Percentiles rank a stretch among this genome's conserved stretches.
phyloP scores from a whole-genome alignment of 2,113 vertebrate genomes.

The Saccopteryx bilineata region DNA sequence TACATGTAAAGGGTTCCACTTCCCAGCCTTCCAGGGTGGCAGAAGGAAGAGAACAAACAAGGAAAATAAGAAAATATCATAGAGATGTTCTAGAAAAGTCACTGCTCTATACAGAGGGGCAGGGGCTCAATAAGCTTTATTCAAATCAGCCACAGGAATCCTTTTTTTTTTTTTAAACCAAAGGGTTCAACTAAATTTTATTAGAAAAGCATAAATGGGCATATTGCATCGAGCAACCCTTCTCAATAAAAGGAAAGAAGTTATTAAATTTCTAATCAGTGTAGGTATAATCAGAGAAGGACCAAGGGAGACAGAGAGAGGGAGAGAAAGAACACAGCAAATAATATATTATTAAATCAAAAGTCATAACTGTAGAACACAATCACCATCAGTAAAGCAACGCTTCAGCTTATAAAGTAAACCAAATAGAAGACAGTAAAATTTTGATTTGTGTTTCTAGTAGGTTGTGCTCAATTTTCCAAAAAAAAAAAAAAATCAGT shows the following conservation, averaged over 20 bases:
- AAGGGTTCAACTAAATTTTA: conserved; percentile 58
- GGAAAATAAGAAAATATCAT: conserved; percentile 84
- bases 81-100: conserved; percentile 77
- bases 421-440: neutral
- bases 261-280: conserved; percentile 48
- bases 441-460: neutral
- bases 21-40: conserved; percentile 94
- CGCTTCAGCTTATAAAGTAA: conserved; percentile 35
- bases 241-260: conserved; percentile 32
- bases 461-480: conserved; percentile 10
- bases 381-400: conserved; percentile 6
- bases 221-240: neutral
- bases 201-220: conserved; percentile 33
- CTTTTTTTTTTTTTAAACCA: neutral
- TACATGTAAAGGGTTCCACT: conserved; percentile 99
- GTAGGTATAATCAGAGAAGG: conserved; percentile 44
- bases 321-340: neutral
- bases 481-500: neutral
- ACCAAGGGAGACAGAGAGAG: conserved; percentile 5
- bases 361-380: neutral
- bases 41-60: conserved; percentile 88
- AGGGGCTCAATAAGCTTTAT: conserved; percentile 1
- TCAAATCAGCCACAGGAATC: neutral
- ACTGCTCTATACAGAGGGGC: conserved; percentile 67
- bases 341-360: conserved; percentile 10